These are phyloP conservation scores for Tylochromis polylepis DNA, from an alignment of 2,113 vertebrate genomes.

Conservation along the genomic window DNA sequence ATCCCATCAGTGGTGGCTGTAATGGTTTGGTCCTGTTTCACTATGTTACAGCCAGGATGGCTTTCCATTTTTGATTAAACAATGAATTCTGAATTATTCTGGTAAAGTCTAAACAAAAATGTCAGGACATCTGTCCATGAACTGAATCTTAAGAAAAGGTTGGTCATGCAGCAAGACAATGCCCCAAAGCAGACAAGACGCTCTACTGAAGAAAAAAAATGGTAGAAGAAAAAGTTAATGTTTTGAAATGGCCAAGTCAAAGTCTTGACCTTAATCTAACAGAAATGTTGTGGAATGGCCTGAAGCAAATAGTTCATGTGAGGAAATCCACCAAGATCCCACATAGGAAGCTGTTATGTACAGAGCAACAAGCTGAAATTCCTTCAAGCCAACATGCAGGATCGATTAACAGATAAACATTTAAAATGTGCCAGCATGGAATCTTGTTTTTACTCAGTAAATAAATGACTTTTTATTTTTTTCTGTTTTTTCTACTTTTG, in stretches of 20 bases:
- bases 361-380: not conserved
- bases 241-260: not conserved
- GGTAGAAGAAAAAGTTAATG: not conserved
- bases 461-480: not conserved
- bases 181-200: not conserved
- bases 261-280: not conserved
- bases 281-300: not conserved
- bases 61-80: not conserved
- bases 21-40: not conserved
- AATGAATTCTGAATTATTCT: not conserved
- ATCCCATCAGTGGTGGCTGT: not conserved
- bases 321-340: not conserved
- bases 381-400: not conserved
- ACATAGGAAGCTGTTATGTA: not conserved
- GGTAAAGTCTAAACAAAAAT: not conserved
- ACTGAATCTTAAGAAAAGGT: not conserved
- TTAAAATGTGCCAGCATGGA: not conserved
- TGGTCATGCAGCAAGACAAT: not conserved
- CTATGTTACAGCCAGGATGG: not conserved
- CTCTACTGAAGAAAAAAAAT: not conserved
- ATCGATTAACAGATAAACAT: not conserved
- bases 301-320: not conserved
- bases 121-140: not conserved
- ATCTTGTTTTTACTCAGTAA: not conserved
- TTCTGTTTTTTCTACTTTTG: not conserved